Evolutionary conservation across 2,113 vertebrate species (phyloP).

Genomic region (Crotophaga sulcirostris): DNA sequence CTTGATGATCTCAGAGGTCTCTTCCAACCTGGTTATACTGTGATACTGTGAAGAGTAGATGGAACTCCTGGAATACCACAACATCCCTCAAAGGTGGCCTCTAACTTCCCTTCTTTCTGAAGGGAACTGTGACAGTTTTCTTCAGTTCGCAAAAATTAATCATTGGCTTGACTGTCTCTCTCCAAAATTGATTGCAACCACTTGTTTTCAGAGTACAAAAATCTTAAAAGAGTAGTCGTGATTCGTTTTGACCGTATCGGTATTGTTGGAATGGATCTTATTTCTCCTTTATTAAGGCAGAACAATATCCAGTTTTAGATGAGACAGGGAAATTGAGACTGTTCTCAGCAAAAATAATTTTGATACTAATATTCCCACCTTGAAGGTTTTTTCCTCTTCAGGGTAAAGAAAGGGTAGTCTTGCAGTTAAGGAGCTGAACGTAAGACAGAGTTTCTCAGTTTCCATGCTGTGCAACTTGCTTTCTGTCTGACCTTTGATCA

Average conservation of each 20-base stretch:
- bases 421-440: background rate
- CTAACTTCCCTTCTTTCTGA: background rate
- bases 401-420: background rate
- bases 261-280: background rate
- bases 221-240: background rate
- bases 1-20: no score
- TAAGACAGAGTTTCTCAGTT: background rate
- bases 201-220: background rate
- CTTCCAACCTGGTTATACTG: no score
- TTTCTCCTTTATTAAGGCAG: background rate
- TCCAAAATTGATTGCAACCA: background rate
- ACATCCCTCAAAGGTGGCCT: background rate
- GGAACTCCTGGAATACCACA: background rate
- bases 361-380: background rate
- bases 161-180: background rate
- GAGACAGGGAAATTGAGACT: background rate
- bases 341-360: background rate
- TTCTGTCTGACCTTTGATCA: background rate
- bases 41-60: no score
- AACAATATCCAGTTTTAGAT: background rate
- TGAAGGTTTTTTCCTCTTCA: background rate
- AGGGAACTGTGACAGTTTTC: background rate
- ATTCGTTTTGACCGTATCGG: background rate
- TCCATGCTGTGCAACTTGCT: background rate
- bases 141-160: background rate